Conservation (phyloP, 2,888 invertebrate genomes). For the Drosophila quinaria region DNA sequence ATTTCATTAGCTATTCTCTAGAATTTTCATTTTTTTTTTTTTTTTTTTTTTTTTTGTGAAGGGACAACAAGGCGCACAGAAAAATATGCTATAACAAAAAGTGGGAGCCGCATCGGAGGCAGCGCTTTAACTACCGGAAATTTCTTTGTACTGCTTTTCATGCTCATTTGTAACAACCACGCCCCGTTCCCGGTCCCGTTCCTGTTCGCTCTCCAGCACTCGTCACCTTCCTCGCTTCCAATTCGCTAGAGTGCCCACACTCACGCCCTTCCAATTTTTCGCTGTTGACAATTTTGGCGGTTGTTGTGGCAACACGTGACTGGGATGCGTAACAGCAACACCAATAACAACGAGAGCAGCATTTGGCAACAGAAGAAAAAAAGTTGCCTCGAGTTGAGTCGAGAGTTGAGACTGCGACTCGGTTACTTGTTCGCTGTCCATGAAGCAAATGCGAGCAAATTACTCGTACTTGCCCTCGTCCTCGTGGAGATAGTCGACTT, state of each 20-base stretch:
- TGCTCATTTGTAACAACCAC: conserved; percentile 68
- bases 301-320: conserved; percentile 80
- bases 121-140: conserved; percentile 80
- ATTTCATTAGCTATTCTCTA: conserved; percentile 79
- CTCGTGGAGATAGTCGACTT: conserved; percentile 13
- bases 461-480: conserved; percentile 39
- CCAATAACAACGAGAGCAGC: conserved; percentile 20
- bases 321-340: conserved; percentile 71
- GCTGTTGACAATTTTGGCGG: conserved; percentile 81
- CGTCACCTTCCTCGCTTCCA: background rate
- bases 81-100: conserved; percentile 65
- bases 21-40: conserved; percentile 46
- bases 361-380: conserved; percentile 27
- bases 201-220: background rate
- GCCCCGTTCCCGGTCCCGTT: conserved; percentile 21
- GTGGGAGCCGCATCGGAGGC: conserved; percentile 48
- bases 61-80: conserved; percentile 37
- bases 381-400: conserved; percentile 52
- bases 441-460: conserved; percentile 44
- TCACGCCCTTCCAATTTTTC: conserved; percentile 80
- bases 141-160: conserved; percentile 79
- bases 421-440: conserved; percentile 38
- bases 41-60: conserved; percentile 27
- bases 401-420: conserved; percentile 38
- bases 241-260: conserved; percentile 42